Conservation (phyloP, 2,797 vertebrate genomes). For the Myotis findleyi region DNA sequence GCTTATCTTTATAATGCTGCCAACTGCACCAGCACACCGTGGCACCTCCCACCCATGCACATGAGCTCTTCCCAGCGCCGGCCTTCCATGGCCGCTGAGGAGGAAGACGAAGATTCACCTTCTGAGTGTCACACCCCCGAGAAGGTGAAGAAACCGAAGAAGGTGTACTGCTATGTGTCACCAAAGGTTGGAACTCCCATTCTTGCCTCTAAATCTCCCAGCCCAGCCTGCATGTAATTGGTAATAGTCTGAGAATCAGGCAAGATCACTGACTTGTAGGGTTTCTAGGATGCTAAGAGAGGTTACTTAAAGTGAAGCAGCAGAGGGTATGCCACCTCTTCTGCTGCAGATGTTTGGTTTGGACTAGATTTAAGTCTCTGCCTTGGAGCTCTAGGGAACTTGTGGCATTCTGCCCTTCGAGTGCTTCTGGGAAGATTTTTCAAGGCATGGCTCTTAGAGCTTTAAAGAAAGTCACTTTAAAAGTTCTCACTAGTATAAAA, state of each 20-base stretch:
- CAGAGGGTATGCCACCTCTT: background rate
- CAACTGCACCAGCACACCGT: slow-evolving; percentile 93
- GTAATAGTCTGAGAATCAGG: background rate
- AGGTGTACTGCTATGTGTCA: slow-evolving; percentile 99
- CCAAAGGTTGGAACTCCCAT: slow-evolving; percentile 92
- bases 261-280: background rate
- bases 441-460: background rate
- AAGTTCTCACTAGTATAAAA: slow-evolving; percentile 55
- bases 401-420: background rate
- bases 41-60: slow-evolving; percentile 94
- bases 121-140: slow-evolving; percentile 94
- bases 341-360: background rate
- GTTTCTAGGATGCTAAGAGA: background rate
- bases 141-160: slow-evolving; percentile 99
- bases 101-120: slow-evolving; percentile 95
- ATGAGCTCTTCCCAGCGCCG: slow-evolving; percentile 93
- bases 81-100: slow-evolving; percentile 94
- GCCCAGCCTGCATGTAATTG: background rate
- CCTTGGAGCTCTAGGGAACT: background rate
- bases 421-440: slow-evolving; percentile 18
- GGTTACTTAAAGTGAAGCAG: background rate
- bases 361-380: background rate
- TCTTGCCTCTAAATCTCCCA: background rate
- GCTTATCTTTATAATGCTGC: slow-evolving; percentile 96
- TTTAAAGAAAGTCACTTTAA: slow-evolving; percentile 29